Percentiles rank a stretch among this genome's conserved stretches.
Conservation (phyloP, 2,797 vertebrate genomes). For the Rhodeus uyekii region DNA sequence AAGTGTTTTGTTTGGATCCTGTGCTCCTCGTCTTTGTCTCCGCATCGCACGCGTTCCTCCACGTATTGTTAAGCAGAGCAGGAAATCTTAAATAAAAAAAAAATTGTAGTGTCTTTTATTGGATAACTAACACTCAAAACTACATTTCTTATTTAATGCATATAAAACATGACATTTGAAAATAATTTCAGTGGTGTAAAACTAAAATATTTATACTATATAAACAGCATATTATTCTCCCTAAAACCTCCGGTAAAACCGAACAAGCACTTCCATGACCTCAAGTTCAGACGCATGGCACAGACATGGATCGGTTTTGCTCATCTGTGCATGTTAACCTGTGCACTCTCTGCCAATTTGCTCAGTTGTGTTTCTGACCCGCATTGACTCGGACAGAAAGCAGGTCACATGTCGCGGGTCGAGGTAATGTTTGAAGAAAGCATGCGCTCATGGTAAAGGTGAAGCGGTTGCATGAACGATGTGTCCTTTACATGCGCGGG, state of each 20-base stretch:
- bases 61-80: no score
- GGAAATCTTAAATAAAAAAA: no score
- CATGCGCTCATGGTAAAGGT: slow-evolving; percentile 23
- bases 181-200: no score
- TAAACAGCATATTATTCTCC: background rate
- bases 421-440: slow-evolving; percentile 31
- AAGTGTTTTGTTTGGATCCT: no score
- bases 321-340: background rate
- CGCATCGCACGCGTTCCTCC: no score
- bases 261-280: background rate
- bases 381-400: slow-evolving; percentile 25
- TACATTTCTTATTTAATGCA: background rate
- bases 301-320: background rate
- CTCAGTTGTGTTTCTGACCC: slow-evolving; percentile 41
- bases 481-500: background rate
- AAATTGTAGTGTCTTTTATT: no score
- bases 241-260: background rate
- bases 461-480: background rate
- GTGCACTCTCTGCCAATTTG: slow-evolving; percentile 44
- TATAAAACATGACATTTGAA: background rate
- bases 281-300: background rate
- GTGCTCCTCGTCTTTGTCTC: no score
- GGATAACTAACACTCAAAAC: background rate
- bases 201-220: no score
- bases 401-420: background rate